phyloP scores from a whole-genome alignment of 1,140 invertebrate genomes.

The Potamilus streckersoni region DNA sequence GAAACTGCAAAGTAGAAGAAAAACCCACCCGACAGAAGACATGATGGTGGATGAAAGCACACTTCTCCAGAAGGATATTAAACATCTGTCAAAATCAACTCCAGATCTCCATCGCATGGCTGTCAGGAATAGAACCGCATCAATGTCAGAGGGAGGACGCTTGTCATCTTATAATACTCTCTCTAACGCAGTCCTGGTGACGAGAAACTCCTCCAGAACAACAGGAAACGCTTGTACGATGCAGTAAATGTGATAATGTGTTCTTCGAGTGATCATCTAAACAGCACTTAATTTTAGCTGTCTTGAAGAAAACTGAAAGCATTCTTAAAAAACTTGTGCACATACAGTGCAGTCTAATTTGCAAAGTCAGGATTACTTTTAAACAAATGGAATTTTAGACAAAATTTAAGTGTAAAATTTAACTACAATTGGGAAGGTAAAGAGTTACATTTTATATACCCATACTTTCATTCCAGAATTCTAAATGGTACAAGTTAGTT shows the following conservation, averaged over 20 bases:
- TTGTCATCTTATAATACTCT: slow-evolving; percentile 38
- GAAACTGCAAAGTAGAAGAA: slow-evolving; percentile 42
- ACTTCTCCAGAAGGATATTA: slow-evolving; percentile 31
- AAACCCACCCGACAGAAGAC: slow-evolving; percentile 1
- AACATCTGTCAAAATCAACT: slow-evolving; percentile 28
- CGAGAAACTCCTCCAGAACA: slow-evolving; percentile 20
- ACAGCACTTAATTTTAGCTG: too few relatives aligned
- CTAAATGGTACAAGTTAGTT: too few relatives aligned
- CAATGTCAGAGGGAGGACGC: slow-evolving; percentile 27
- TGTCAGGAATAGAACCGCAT: slow-evolving; percentile 25
- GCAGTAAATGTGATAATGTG: slow-evolving; percentile 8
- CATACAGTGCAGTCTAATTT: too few relatives aligned
- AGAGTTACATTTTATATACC: too few relatives aligned
- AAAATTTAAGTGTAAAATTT: too few relatives aligned
- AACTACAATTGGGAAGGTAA: too few relatives aligned
- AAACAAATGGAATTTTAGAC: too few relatives aligned
- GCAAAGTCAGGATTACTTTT: too few relatives aligned
- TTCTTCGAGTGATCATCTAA: too few relatives aligned
- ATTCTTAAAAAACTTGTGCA: too few relatives aligned
- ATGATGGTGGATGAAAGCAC: slow-evolving; percentile 4
- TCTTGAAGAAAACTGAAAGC: too few relatives aligned
- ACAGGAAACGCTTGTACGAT: neutral
- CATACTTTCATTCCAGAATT: too few relatives aligned
- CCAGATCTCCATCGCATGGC: slow-evolving; percentile 42
- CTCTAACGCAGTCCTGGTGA: slow-evolving; percentile 31